These are phyloP conservation scores for Gobio occitaniae DNA, from an alignment of 2,797 vertebrate genomes.

Conservation along the genomic window DNA sequence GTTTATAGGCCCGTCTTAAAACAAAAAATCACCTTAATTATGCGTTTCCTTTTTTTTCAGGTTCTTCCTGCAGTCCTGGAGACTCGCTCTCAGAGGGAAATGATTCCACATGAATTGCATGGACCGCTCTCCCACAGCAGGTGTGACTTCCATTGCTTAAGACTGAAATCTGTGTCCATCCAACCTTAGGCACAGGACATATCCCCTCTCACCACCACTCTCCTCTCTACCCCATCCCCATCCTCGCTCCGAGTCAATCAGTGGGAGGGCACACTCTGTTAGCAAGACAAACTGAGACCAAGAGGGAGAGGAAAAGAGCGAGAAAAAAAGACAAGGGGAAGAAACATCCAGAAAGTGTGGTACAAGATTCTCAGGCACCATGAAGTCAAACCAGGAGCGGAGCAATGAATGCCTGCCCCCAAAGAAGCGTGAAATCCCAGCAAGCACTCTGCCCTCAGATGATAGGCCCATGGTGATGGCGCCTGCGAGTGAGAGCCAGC, in stretches of 20 bases:
- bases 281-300: constrained; percentile 35
- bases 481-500: constrained; percentile 87
- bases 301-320: constrained; percentile 48
- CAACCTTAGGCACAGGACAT: constrained; percentile 83
- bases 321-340: constrained; percentile 29
- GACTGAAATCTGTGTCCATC: constrained; percentile 83
- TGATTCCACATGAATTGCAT: constrained; percentile 99
- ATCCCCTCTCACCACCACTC: constrained; percentile 61
- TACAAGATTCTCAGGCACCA: constrained; percentile 63
- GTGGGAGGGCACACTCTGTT: constrained; percentile 65
- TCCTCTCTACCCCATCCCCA: constrained; percentile 58
- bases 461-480: constrained; percentile 79
- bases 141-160: constrained; percentile 85
- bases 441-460: constrained; percentile 88
- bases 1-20: not conserved
- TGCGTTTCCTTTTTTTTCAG: constrained; percentile 71
- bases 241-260: constrained; percentile 69
- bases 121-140: constrained; percentile 82
- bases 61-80: constrained; percentile 82
- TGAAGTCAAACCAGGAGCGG: constrained; percentile 99
- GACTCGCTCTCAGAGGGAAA: constrained; percentile 88
- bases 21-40: constrained; percentile 13
- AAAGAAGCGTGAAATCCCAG: constrained; percentile 95
- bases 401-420: constrained; percentile 99
- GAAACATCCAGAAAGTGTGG: constrained; percentile 39